These are phyloP conservation scores for Micoletzkya japonica DNA, from an alignment of 2,888 invertebrate genomes.

Conservation along the genomic window DNA sequence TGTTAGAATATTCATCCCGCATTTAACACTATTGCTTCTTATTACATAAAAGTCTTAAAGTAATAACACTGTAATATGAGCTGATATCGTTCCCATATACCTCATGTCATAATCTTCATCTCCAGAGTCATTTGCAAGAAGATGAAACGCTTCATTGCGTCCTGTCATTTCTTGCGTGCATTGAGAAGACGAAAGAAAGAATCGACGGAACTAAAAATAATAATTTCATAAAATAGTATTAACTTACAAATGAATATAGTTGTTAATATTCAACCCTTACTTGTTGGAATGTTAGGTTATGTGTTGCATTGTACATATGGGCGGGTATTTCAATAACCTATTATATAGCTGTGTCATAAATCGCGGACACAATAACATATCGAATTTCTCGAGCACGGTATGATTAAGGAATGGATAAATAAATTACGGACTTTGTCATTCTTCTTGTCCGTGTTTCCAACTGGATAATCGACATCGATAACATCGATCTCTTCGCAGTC, in stretches of 20 bases:
- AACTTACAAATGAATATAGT: background rate
- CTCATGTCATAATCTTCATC: background rate
- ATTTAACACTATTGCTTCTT: too few relatives aligned
- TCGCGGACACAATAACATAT: too few relatives aligned
- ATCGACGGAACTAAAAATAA: conserved; percentile 32
- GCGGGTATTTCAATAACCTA: too few relatives aligned
- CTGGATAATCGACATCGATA: background rate
- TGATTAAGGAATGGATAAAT: conserved; percentile 3
- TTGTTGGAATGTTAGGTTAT: too few relatives aligned
- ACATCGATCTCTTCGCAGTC: background rate
- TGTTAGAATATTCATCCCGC: too few relatives aligned
- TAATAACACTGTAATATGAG: background rate
- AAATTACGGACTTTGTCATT: too few relatives aligned
- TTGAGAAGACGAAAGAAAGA: conserved; percentile 28
- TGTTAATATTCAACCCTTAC: background rate
- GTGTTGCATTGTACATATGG: background rate
- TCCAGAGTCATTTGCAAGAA: conserved; percentile 20
- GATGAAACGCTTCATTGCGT: conserved; percentile 3
- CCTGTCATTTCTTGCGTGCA: conserved; percentile 28
- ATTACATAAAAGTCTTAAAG: too few relatives aligned
- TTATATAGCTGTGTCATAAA: too few relatives aligned
- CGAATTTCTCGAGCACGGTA: too few relatives aligned
- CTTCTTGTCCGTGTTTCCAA: too few relatives aligned
- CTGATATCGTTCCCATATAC: background rate
- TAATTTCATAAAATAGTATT: background rate